Evolutionary conservation across 2,797 vertebrate species (phyloP).

Genomic region (Bradypus variegatus): DNA sequence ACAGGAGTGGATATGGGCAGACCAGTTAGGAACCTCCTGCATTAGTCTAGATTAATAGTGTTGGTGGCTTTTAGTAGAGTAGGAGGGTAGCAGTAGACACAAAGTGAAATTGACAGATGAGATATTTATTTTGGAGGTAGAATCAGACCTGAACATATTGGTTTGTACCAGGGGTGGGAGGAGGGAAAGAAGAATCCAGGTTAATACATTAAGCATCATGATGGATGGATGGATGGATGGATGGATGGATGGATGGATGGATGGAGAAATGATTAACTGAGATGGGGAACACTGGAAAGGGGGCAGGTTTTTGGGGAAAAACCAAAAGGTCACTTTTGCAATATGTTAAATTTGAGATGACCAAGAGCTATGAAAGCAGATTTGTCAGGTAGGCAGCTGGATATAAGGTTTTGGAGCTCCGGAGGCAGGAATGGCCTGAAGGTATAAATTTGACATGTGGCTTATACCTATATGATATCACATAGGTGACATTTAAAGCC

Average conservation of each 20-base stretch:
- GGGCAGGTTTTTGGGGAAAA: background rate
- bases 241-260: no score
- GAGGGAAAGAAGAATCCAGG: background rate
- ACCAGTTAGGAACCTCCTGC: background rate
- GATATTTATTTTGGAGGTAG: background rate
- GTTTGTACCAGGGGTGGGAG: background rate
- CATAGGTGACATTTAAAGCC: background rate
- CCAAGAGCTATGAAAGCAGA: background rate
- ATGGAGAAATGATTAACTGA: background rate
- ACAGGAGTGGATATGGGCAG: background rate
- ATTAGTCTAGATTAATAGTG: background rate
- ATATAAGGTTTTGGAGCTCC: background rate
- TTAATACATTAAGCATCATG: background rate
- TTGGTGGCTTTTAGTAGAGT: background rate
- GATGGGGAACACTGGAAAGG: background rate
- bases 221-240: background rate
- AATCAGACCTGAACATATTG: background rate
- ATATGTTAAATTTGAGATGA: background rate
- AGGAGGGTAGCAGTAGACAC: background rate
- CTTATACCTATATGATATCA: background rate
- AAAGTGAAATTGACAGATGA: background rate
- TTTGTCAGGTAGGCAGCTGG: background rate
- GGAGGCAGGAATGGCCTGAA: background rate
- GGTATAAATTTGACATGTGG: background rate
- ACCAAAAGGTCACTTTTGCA: background rate